Conservation (phyloP, 1,140 invertebrate species). For the Ylistrum balloti region DNA sequence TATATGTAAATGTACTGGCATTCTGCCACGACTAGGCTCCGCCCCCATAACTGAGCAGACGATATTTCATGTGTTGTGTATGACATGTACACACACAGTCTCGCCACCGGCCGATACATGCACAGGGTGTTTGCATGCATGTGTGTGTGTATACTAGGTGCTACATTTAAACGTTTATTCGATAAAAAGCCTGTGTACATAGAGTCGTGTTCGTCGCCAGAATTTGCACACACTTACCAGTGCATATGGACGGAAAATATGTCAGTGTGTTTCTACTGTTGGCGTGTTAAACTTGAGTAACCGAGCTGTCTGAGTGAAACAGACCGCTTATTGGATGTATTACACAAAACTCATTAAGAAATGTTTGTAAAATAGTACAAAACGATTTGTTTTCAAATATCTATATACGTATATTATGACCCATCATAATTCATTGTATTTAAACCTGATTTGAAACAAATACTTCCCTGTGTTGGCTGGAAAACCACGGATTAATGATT, state of each 20-base stretch:
- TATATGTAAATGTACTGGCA: slow-evolving; percentile 64
- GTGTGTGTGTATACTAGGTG: neutral
- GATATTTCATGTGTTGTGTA: slow-evolving; percentile 56
- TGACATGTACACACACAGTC: neutral
- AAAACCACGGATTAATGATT: neutral
- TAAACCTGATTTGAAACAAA: neutral
- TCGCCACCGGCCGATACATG: slow-evolving; percentile 19
- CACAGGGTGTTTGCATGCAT: slow-evolving; percentile 25
- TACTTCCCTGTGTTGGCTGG: neutral
- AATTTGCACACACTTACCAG: neutral
- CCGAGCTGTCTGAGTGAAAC: neutral
- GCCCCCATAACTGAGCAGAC: slow-evolving; percentile 58
- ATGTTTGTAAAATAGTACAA: neutral
- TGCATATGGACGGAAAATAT: neutral
- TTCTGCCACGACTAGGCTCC: slow-evolving; percentile 56
- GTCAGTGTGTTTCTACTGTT: neutral
- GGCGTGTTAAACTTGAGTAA: neutral
- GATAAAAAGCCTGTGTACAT: neutral
- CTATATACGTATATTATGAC: neutral
- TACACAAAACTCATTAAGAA: neutral
- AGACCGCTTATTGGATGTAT: neutral
- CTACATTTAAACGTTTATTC: slow-evolving; percentile 15
- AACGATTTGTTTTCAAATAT: neutral
- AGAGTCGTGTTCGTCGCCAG: neutral
- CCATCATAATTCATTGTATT: too few species aligned